Evolutionary conservation across 2,797 vertebrate species (phyloP), one percentile per base, ranked within the genome.

Genomic region (Typhlichthys subterraneus): DNA sequence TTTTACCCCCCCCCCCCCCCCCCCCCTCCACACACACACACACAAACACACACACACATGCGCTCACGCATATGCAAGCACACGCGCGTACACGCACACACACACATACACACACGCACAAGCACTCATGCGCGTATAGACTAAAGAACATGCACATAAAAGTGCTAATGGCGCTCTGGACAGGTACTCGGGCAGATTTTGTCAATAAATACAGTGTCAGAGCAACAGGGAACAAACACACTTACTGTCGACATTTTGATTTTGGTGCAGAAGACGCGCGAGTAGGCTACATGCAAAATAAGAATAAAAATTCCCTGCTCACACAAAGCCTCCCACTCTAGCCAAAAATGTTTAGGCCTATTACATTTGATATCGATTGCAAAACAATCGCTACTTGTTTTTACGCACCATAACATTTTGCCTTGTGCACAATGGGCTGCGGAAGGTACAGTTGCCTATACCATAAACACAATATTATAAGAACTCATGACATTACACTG

Each of bases 1-100:
- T 17, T 17, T 17, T 85, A 76, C 88, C 85, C 61, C 64, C 84
- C 86, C 85, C 72, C 80, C 88, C 85, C 61, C 64, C 84, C 86
- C 85, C n/a, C n/a, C n/a, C n/a, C n/a, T n/a, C 72, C 80, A 68
- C 80, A 70, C 81, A 54, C 69, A 77, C 61, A 54, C 63, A 50
- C 70, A 51, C 70, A 55, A 67, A 62, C 51, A 15, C 59, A 50
- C 72, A 61, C 62, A 49, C 73, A 42, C 65, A 59, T 29, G 50
- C 53, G 42, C 57, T 45, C 57, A 63, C 60, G 61, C 69, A 65
- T 46, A 59, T 49, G 61, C 53, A 72, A 49, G 45, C 61, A 46
- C 55, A 45, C 12, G n/a, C 48, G 29, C 19, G 14, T 60, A 61
- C 62, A 65, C 66, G 46, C 60, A 17, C 66, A 59, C 61, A 57